Evolutionary conservation across 2,888 invertebrate genomes (phyloP).

Genomic region (Athrips mouffetella): DNA sequence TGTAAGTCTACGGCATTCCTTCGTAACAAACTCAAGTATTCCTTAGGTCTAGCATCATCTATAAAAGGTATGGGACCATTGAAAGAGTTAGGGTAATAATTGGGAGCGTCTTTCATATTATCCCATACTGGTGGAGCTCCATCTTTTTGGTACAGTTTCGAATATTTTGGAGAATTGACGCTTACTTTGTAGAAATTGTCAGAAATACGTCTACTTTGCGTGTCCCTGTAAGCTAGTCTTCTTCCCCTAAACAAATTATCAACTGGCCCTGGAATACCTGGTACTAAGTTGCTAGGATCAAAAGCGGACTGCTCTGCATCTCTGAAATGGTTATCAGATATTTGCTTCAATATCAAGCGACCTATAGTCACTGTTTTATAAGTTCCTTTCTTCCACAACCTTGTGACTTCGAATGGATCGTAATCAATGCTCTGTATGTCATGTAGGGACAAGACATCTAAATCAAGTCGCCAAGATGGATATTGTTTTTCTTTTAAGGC

Average conservation of each 20-base stretch:
- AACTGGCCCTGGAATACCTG: slow-evolving; percentile 56
- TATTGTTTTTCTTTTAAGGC: slow-evolving; percentile 83
- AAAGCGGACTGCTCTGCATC: slow-evolving; percentile 45
- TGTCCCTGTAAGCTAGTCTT: slow-evolving; percentile 42
- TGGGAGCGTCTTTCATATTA: slow-evolving; percentile 89
- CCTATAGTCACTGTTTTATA: slow-evolving; percentile 47
- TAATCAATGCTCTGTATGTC: slow-evolving; percentile 43
- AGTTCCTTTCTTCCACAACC: slow-evolving; percentile 54
- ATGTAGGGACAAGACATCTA: slow-evolving; percentile 45
- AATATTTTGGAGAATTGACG: slow-evolving; percentile 21
- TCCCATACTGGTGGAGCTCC: slow-evolving; percentile 80
- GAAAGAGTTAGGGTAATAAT: slow-evolving; percentile 95
- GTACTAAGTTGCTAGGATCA: slow-evolving; percentile 52
- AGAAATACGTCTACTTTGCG: slow-evolving; percentile 35
- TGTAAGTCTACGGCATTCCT: slow-evolving; percentile 2
- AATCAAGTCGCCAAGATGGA: slow-evolving; percentile 53
- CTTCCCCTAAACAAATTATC: slow-evolving; percentile 48
- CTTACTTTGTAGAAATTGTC: slow-evolving; percentile 23
- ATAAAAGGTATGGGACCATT: slow-evolving; percentile 83
- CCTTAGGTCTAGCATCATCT: slow-evolving; percentile 29
- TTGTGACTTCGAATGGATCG: slow-evolving; percentile 53
- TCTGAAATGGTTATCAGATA: slow-evolving; percentile 46
- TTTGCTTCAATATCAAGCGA: slow-evolving; percentile 41
- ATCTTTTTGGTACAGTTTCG: slow-evolving; percentile 24
- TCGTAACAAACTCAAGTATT: background rate